These are phyloP conservation scores for Drosophila mayri DNA, from an alignment of 1,140 invertebrate genomes.

Conservation along the genomic window DNA sequence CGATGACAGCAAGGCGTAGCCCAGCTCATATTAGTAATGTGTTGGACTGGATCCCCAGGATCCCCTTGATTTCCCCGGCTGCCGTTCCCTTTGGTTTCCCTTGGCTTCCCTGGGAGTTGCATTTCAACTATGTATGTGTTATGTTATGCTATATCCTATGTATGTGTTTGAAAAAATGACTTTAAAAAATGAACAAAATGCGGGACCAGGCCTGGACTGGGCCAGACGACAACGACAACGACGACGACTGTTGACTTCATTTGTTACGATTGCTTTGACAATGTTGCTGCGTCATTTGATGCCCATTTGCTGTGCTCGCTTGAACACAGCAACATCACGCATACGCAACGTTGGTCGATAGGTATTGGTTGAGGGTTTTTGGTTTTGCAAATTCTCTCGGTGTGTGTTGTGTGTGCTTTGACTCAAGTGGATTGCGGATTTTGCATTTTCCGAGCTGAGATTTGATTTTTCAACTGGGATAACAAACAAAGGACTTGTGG, in stretches of 20 bases:
- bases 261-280: conserved; percentile 82
- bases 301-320: conserved; percentile 69
- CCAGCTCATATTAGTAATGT: conserved; percentile 59
- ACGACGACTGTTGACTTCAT: conserved; percentile 69
- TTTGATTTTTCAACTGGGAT: conserved; percentile 41
- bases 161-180: conserved; percentile 18
- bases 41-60: conserved; percentile 12
- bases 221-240: conserved; percentile 21
- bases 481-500: conserved; percentile 45
- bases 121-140: conserved; percentile 13
- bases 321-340: conserved; percentile 25
- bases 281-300: conserved; percentile 80
- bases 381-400: background rate
- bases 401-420: conserved; percentile 20
- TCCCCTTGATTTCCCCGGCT: conserved; percentile 6
- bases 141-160: conserved; percentile 1
- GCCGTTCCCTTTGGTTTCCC: conserved; percentile 1
- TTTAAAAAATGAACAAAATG: conserved; percentile 29
- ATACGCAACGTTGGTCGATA: conserved; percentile 38
- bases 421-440: conserved; percentile 51
- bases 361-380: conserved; percentile 17
- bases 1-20: conserved; percentile 52
- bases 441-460: conserved; percentile 48
- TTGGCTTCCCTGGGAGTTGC: conserved; percentile 21
- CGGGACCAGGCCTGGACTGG: background rate